phyloP scores from a whole-genome alignment of 2,888 invertebrate species.

The Drosophila anomelani region DNA sequence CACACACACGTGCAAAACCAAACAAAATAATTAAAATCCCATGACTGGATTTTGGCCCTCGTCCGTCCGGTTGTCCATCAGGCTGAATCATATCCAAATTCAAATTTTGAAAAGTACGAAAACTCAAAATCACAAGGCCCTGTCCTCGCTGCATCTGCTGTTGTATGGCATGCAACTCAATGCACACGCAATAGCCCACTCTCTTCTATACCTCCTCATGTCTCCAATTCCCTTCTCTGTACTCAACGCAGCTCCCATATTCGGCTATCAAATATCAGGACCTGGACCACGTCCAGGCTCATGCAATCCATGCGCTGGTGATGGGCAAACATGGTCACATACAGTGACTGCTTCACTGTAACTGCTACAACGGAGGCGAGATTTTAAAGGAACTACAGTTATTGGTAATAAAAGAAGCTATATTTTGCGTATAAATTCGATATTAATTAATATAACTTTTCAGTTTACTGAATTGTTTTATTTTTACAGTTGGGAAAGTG shows the following conservation, averaged over 20 bases:
- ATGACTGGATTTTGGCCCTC: slow-evolving; percentile 49
- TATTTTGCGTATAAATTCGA: background rate
- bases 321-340: slow-evolving; percentile 7
- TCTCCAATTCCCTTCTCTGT: slow-evolving; percentile 25
- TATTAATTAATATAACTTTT: background rate
- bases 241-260: slow-evolving; percentile 41
- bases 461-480: background rate
- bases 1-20: slow-evolving; percentile 42
- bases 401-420: background rate
- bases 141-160: slow-evolving; percentile 32
- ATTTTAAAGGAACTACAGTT: background rate
- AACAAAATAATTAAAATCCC: slow-evolving; percentile 78
- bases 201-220: background rate
- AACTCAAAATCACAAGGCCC: slow-evolving; percentile 54
- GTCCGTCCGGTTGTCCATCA: slow-evolving; percentile 8
- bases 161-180: slow-evolving; percentile 53
- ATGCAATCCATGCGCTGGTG: background rate
- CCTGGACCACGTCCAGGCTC: slow-evolving; percentile 27
- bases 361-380: background rate
- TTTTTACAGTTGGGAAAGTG: background rate
- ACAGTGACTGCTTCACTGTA: slow-evolving; percentile 39
- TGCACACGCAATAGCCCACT: slow-evolving; percentile 46
- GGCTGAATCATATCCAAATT: slow-evolving; percentile 65
- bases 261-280: slow-evolving; percentile 72
- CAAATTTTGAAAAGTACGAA: slow-evolving; percentile 63